phyloP scores from a whole-genome alignment of 1,140 invertebrate species.

The Drosophila azteca region DNA sequence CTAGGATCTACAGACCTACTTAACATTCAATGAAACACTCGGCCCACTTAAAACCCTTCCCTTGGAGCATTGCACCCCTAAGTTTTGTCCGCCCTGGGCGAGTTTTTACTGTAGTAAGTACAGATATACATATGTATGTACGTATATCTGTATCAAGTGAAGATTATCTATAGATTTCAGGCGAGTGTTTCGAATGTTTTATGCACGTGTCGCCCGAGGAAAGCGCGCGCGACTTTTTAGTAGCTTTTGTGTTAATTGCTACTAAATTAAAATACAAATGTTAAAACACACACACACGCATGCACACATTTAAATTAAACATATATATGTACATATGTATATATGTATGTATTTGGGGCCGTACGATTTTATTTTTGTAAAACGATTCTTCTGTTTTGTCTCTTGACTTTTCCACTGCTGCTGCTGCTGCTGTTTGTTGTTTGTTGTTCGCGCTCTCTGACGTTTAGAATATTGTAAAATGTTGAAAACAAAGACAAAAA shows the following conservation, averaged over 20 bases:
- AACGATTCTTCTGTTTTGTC: slow-evolving; percentile 4
- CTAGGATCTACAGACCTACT: no score
- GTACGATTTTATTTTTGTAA: slow-evolving; percentile 44
- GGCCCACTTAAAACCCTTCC: no score
- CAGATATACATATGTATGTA: not conserved
- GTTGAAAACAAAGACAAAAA: slow-evolving; percentile 26
- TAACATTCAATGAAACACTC: no score
- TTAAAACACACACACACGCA: slow-evolving; percentile 3
- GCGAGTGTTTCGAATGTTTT: slow-evolving; percentile 1
- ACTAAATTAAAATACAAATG: slow-evolving; percentile 49
- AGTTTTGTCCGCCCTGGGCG: no score
- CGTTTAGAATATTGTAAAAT: slow-evolving; percentile 1
- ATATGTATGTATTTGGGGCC: slow-evolving; percentile 9
- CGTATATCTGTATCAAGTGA: not conserved
- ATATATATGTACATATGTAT: slow-evolving; percentile 14
- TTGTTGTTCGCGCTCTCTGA: slow-evolving; percentile 10
- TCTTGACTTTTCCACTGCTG: not conserved
- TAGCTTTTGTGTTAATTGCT: slow-evolving; percentile 38
- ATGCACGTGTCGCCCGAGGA: slow-evolving; percentile 25
- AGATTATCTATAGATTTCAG: not conserved
- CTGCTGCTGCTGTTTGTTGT: slow-evolving; percentile 8
- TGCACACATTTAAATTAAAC: not conserved
- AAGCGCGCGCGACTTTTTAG: slow-evolving; percentile 44
- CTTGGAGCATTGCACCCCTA: no score
- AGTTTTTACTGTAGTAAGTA: not conserved